A percentile compares a stretch with the other conserved stretches of the same genome.
Conservation (phyloP, 2,113 vertebrate species). For the Macquaria australasica region DNA sequence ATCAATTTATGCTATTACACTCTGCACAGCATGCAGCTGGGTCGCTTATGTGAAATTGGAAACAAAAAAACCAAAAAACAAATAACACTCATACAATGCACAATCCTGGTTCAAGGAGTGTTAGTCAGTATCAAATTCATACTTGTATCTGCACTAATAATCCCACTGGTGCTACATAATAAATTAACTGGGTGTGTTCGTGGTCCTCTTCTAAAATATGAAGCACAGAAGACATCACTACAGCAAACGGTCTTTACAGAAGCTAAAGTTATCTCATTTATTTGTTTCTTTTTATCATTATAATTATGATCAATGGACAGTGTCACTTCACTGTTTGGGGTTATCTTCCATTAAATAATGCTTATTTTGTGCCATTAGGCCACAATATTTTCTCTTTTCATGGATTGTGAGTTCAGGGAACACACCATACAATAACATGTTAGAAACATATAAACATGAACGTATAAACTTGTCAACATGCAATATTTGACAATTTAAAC, state of each 20-base stretch:
- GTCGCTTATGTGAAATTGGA: neutral
- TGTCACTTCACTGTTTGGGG: neutral
- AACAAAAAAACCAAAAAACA: neutral
- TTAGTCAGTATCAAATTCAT: neutral
- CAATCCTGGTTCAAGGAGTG: neutral
- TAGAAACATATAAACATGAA: slow-evolving; percentile 36
- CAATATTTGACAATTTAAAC: slow-evolving; percentile 40
- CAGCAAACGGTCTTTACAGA: slow-evolving; percentile 8
- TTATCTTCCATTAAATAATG: slow-evolving; percentile 1
- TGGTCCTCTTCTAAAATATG: neutral
- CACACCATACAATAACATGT: slow-evolving; percentile 36
- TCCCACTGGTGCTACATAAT: slow-evolving; percentile 14
- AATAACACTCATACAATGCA: neutral
- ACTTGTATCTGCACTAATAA: neutral
- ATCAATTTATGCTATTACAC: slow-evolving; percentile 1
- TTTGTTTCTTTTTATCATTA: neutral
- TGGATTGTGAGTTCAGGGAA: slow-evolving; percentile 26
- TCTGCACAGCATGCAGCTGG: slow-evolving; percentile 17
- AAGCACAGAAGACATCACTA: slow-evolving; percentile 20
- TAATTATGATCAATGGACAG: slow-evolving; percentile 12
- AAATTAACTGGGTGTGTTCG: neutral
- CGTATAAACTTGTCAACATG: slow-evolving; percentile 41
- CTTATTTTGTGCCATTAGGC: neutral
- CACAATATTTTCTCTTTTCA: slow-evolving; percentile 14
- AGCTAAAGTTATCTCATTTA: slow-evolving; percentile 13